Conservation (phyloP, 2,113 vertebrate genomes). For the Perca fluviatilis region DNA sequence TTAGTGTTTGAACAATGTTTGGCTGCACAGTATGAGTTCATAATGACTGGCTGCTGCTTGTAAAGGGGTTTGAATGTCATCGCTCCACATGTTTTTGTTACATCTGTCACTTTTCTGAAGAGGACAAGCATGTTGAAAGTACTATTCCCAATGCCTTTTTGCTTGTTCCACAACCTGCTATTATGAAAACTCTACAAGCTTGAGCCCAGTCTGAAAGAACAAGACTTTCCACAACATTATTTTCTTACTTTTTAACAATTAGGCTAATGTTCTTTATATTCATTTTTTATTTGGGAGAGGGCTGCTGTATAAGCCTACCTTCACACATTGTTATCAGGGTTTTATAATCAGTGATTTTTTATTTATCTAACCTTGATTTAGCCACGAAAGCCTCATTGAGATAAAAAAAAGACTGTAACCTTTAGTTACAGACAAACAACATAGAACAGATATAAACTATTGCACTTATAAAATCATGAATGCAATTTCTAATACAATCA, state of each 20-base stretch:
- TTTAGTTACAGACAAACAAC: not conserved
- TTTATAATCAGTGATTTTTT: no score
- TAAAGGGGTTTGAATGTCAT: not conserved
- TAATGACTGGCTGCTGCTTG: not conserved
- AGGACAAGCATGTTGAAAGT: not conserved
- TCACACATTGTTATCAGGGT: no score
- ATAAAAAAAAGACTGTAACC: not conserved
- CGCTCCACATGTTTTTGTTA: not conserved
- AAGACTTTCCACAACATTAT: not conserved
- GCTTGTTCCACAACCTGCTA: slow-evolving; percentile 6
- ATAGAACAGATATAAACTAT: not conserved
- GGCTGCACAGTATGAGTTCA: not conserved
- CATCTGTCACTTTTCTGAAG: not conserved
- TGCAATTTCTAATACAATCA: not conserved
- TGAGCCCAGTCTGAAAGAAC: not conserved
- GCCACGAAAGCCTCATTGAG: not conserved
- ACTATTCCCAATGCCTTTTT: slow-evolving; percentile 8
- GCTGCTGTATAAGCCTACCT: no score
- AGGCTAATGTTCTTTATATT: no score
- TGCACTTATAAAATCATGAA: not conserved
- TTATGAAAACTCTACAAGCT: not conserved
- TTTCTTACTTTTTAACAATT: no score
- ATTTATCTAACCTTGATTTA: not conserved
- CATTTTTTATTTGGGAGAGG: no score
- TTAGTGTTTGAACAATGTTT: not conserved